Conservation (phyloP, 2,113 vertebrate species). For the Chionomys nivalis region DNA sequence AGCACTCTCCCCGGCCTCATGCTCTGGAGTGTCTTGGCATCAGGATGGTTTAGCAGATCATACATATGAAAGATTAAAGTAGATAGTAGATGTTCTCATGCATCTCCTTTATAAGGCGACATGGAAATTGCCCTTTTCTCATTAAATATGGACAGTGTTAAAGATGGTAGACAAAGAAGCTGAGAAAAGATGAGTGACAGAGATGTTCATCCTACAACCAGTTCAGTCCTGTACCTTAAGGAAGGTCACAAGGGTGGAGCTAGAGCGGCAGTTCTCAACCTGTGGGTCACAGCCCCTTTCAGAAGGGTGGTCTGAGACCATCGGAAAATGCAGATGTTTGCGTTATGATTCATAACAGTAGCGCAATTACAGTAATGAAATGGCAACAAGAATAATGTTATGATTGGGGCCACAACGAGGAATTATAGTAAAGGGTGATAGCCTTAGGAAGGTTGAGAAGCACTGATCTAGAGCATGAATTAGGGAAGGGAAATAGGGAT, state of each 20-base stretch:
- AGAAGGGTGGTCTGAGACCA: background rate
- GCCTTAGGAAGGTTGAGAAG: background rate
- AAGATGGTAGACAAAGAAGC: background rate
- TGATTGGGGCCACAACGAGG: background rate
- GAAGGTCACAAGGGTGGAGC: rapidly evolving
- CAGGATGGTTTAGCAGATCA: background rate
- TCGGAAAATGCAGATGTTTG: background rate
- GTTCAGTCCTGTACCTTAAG: rapidly evolving
- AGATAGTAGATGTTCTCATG: background rate
- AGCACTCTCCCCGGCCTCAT: background rate
- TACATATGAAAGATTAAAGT: background rate
- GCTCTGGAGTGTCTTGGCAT: background rate
- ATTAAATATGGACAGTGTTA: background rate
- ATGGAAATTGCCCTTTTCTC: background rate
- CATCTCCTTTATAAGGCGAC: background rate
- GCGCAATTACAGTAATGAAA: background rate
- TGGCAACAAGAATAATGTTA: background rate
- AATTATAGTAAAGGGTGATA: background rate
- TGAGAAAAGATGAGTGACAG: background rate
- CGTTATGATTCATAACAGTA: background rate
- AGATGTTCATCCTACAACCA: background rate
- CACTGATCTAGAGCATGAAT: background rate
- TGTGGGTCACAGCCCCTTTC: background rate
- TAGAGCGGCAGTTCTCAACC: background rate
- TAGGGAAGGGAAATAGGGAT: background rate